Percentiles rank a stretch among this genome's conserved stretches.
These are phyloP conservation scores for Sylvilagus bachmani DNA, from an alignment of 2,113 vertebrate species.

Conservation along the genomic window DNA sequence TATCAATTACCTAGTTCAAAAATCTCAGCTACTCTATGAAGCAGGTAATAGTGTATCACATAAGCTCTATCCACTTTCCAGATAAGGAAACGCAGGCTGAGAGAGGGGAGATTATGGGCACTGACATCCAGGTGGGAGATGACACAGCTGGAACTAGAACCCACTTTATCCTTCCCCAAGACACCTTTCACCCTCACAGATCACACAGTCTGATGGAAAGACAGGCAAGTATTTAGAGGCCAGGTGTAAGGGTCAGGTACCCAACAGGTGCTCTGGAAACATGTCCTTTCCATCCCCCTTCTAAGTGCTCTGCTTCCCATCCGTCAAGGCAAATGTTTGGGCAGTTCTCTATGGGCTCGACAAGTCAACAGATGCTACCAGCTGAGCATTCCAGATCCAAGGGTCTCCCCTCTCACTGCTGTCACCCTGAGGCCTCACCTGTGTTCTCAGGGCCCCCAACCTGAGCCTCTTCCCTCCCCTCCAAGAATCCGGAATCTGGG, in stretches of 20 bases:
- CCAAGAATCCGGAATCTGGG: neutral
- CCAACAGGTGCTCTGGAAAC: neutral
- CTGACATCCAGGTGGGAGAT: neutral
- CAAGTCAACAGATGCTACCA: neutral
- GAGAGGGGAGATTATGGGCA: accelerated
- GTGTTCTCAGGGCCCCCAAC: neutral
- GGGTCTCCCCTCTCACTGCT: neutral
- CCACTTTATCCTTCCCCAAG: neutral
- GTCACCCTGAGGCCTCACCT: neutral
- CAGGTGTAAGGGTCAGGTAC: neutral
- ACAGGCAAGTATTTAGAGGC: neutral
- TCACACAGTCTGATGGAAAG: neutral
- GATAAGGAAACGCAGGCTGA: neutral
- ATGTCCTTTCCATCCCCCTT: neutral
- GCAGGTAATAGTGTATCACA: neutral
- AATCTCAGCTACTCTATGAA: neutral
- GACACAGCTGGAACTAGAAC: neutral
- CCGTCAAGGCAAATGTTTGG: neutral
- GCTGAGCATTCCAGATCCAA: neutral
- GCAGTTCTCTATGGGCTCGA: neutral
- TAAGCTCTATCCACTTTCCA: neutral
- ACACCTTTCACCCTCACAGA: neutral
- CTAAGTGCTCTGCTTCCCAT: neutral
- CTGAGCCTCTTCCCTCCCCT: neutral
- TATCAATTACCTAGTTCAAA: neutral